Evolutionary conservation across 2,888 invertebrate genomes (phyloP).

Genomic region (Malthinus seriepunctatus): DNA sequence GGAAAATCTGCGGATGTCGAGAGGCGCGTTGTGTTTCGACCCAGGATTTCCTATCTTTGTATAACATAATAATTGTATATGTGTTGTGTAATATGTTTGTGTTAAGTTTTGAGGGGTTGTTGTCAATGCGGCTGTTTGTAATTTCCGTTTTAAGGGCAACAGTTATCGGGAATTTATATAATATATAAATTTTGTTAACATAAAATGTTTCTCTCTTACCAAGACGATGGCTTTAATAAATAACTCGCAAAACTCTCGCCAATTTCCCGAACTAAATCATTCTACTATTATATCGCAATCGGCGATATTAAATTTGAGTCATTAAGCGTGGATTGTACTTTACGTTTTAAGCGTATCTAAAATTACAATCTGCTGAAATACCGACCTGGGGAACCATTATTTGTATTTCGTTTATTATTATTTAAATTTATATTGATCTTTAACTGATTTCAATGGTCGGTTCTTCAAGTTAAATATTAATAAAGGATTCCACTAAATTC

Average conservation of each 20-base stretch:
- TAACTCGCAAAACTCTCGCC: conserved; percentile 40
- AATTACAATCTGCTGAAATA: conserved; percentile 39
- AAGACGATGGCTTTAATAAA: conserved; percentile 41
- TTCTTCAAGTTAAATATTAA: background rate
- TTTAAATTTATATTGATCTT: conserved; percentile 16
- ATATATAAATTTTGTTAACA: background rate
- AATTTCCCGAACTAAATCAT: conserved; percentile 48
- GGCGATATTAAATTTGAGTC: conserved; percentile 41
- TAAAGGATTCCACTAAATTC: background rate
- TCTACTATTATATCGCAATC: conserved; percentile 41
- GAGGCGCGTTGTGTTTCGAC: conserved; percentile 4
- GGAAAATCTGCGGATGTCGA: conserved; percentile 11
- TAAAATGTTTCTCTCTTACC: conserved; percentile 26
- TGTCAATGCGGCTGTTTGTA: conserved; percentile 40
- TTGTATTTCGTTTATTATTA: conserved; percentile 21
- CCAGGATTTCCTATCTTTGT: conserved; percentile 34
- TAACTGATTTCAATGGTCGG: background rate
- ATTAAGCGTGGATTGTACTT: conserved; percentile 38
- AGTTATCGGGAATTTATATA: conserved; percentile 27
- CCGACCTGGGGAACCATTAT: conserved; percentile 25
- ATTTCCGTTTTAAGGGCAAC: conserved; percentile 41
- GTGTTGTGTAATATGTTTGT: conserved; percentile 35
- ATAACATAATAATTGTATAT: conserved; percentile 32
- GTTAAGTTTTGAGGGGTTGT: conserved; percentile 20
- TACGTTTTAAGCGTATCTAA: conserved; percentile 35